These are phyloP conservation scores for Alloscopus bannaensis DNA, from an alignment of 2,888 invertebrate genomes.

Conservation along the genomic window DNA sequence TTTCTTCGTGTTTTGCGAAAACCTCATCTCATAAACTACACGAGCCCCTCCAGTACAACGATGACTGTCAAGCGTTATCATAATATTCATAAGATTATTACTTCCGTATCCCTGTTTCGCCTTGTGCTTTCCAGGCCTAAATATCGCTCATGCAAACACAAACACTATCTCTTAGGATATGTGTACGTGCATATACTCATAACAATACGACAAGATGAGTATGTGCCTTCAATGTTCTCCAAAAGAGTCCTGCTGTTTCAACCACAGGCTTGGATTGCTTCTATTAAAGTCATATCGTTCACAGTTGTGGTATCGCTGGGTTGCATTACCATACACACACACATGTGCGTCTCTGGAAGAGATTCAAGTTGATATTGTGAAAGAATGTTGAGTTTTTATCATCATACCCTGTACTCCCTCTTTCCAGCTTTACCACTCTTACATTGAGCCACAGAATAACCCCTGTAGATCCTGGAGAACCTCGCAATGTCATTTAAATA, in stretches of 20 bases:
- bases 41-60: neutral
- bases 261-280: neutral
- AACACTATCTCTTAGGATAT: neutral
- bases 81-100: conserved; percentile 58
- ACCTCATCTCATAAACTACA: conserved; percentile 24
- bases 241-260: conserved; percentile 8
- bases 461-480: conserved; percentile 20
- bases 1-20: conserved; percentile 6
- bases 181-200: neutral
- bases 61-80: conserved; percentile 40
- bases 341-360: too few relatives aligned
- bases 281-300: conserved; percentile 4
- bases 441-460: conserved; percentile 34
- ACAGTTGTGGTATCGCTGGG: too few relatives aligned
- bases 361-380: too few relatives aligned
- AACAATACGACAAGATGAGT: neutral
- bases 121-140: too few relatives aligned
- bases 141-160: conserved; percentile 1
- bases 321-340: too few relatives aligned
- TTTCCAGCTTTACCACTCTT: conserved; percentile 9
- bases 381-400: too few relatives aligned
- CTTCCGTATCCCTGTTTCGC: conserved; percentile 34
- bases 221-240: conserved; percentile 1
- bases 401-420: neutral
- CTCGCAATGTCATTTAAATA: conserved; percentile 45